phyloP scores from a whole-genome alignment of 2,113 vertebrate genomes.

The Abramis brama region DNA sequence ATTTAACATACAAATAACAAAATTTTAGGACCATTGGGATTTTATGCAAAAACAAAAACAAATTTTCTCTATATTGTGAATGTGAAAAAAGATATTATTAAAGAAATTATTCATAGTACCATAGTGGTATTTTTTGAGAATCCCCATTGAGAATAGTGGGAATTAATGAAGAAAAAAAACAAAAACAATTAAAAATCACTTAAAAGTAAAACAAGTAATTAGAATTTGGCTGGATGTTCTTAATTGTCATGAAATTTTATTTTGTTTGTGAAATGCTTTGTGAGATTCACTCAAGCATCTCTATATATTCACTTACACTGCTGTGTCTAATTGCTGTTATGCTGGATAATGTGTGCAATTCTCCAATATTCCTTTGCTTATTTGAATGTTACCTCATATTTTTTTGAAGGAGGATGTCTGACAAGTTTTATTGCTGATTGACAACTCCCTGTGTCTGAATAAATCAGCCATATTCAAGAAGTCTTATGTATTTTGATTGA shows the following conservation, averaged over 20 bases:
- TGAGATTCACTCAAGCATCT: background rate
- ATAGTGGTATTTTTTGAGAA: background rate
- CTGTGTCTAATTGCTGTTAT: background rate
- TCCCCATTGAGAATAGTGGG: background rate
- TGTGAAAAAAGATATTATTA: too few relatives aligned
- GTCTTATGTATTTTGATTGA: constrained; percentile 24
- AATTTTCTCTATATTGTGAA: too few relatives aligned
- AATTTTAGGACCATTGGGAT: background rate
- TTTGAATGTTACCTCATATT: background rate
- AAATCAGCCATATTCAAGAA: constrained; percentile 21
- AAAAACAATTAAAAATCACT: too few relatives aligned
- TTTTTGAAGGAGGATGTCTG: constrained; percentile 10
- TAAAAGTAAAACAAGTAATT: background rate
- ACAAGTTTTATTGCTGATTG: constrained; percentile 17
- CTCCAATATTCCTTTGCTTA: background rate
- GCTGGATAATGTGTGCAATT: background rate
- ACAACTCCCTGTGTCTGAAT: constrained; percentile 28
- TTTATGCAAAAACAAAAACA: too few relatives aligned
- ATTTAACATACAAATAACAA: background rate
- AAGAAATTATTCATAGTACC: too few relatives aligned
- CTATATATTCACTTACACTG: too few relatives aligned
- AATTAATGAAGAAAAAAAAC: background rate
- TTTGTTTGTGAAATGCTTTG: background rate
- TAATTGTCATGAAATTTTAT: background rate
- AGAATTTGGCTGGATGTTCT: background rate